phyloP scores from a whole-genome alignment of 2,113 vertebrate genomes.

The Oncorhynchus keta region DNA sequence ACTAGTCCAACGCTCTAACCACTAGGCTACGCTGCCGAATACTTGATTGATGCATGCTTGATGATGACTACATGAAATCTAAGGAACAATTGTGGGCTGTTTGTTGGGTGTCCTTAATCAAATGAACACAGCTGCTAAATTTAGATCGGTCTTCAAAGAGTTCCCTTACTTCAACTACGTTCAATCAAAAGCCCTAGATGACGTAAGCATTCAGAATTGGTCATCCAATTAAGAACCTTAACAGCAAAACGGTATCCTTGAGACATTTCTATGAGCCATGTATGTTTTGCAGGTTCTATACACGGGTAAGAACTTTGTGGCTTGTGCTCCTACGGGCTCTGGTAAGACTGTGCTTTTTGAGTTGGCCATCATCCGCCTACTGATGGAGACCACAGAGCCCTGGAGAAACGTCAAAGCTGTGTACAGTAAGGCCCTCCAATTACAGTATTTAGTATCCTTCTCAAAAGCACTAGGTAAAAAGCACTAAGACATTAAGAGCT shows the following conservation, averaged over 20 bases:
- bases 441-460: neutral
- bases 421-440: constrained; percentile 80
- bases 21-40: no score
- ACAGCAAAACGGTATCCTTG: neutral
- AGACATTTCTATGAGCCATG: constrained; percentile 1
- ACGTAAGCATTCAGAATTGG: constrained; percentile 80
- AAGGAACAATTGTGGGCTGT: neutral
- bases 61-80: no score
- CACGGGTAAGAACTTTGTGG: constrained; percentile 90
- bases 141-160: constrained; percentile 90
- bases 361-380: constrained; percentile 88
- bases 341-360: constrained; percentile 97
- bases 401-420: constrained; percentile 94
- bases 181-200: constrained; percentile 93
- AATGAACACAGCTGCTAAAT: constrained; percentile 79
- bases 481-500: no score
- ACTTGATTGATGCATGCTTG: neutral
- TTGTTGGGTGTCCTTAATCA: constrained; percentile 69
- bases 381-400: constrained; percentile 88
- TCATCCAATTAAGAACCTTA: neutral
- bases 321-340: constrained; percentile 94
- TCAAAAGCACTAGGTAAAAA: no score
- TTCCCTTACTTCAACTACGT: constrained; percentile 98
- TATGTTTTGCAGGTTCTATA: constrained; percentile 87
- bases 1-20: no score